Percentiles rank a stretch among this genome's conserved stretches.
phyloP scores from a whole-genome alignment of 2,797 vertebrate genomes.

The Melopsittacus undulatus region DNA sequence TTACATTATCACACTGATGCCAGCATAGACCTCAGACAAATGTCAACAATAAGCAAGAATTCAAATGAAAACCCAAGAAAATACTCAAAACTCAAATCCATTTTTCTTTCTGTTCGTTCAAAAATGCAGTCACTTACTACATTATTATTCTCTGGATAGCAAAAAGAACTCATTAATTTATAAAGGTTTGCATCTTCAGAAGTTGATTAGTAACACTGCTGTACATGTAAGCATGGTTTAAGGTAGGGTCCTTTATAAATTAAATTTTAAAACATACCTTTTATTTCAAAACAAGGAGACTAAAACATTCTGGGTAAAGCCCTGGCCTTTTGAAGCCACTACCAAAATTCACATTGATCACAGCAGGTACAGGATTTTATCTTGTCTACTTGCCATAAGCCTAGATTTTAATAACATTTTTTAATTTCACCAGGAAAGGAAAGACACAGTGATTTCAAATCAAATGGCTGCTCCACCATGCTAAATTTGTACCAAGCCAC shows the following conservation, averaged over 20 bases:
- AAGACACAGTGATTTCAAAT: background rate
- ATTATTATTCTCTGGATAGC: background rate
- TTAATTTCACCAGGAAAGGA: background rate
- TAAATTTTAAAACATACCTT: background rate
- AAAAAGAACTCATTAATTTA: background rate
- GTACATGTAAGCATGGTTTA: background rate
- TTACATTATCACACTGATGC: background rate
- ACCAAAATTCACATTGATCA: background rate
- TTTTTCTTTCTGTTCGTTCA: background rate
- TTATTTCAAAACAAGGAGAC: background rate
- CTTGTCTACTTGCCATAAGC: fast-evolving
- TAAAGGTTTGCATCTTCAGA: background rate
- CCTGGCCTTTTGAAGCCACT: background rate
- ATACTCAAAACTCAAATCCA: background rate
- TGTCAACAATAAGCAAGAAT: background rate
- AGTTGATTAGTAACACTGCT: background rate
- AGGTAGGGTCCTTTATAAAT: background rate
- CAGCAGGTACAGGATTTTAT: background rate
- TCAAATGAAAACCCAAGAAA: background rate
- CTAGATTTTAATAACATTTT: background rate
- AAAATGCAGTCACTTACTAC: background rate
- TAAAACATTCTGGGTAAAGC: background rate
- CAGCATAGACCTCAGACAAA: background rate
- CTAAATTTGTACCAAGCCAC: background rate
- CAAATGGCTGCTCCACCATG: background rate